Percentiles rank a stretch among this genome's conserved stretches.
Conservation (phyloP, 2,113 vertebrate species). For the Catharus fuscescens region DNA sequence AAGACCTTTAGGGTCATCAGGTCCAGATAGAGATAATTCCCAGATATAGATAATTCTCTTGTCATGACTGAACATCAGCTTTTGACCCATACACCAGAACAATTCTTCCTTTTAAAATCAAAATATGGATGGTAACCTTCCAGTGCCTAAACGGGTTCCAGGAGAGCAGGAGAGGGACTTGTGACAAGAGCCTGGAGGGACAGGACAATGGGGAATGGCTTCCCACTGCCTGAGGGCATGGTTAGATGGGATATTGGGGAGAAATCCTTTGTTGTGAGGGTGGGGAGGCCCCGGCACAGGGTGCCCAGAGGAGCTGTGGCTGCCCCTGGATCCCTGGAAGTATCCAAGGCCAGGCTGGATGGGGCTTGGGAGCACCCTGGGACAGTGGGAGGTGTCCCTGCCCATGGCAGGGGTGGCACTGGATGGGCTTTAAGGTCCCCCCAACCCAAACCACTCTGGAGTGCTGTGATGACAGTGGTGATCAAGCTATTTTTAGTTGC, state of each 20-base stretch:
- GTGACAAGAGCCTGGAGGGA: not conserved
- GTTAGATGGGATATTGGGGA: accelerated
- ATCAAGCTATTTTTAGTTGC: not conserved
- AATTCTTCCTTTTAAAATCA: not conserved
- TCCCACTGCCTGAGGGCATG: not conserved
- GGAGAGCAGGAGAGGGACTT: not conserved
- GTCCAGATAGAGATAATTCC: not conserved
- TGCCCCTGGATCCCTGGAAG: not conserved
- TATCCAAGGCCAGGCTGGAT: accelerated
- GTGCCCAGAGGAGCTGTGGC: not conserved
- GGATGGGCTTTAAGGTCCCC: accelerated
- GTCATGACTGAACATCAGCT: not conserved
- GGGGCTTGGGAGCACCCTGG: accelerated
- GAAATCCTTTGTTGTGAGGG: accelerated
- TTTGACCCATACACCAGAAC: not conserved
- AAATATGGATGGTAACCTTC: not conserved
- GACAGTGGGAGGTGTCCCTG: accelerated
- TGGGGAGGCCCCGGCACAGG: not conserved
- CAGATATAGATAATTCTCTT: not conserved
- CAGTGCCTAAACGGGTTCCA: not conserved
- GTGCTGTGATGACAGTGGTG: not conserved
- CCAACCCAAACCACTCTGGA: not conserved
- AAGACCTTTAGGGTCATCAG: not conserved
- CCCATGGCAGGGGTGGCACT: too few relatives aligned
- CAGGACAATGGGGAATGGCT: not conserved